Evolutionary conservation across 2,888 invertebrate genomes (phyloP).

Genomic region (Lithophane semibrunnea): DNA sequence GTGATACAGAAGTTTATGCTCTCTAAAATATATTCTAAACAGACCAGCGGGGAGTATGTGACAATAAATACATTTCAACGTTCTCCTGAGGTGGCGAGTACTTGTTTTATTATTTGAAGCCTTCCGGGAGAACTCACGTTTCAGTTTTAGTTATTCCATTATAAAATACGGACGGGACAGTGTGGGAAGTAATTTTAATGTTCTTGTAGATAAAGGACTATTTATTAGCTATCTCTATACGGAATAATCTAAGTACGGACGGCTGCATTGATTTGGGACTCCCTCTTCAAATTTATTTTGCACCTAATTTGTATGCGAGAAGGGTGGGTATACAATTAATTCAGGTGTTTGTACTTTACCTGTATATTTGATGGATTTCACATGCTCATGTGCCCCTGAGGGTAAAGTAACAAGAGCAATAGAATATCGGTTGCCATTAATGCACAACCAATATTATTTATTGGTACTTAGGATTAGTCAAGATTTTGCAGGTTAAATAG

Average conservation of each 20-base stretch:
- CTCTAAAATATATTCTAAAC: constrained; percentile 35
- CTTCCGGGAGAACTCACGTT: constrained; percentile 26
- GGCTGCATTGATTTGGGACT: constrained; percentile 18
- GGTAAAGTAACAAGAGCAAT: background rate
- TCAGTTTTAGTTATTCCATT: constrained; percentile 22
- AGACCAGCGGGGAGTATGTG: constrained; percentile 15
- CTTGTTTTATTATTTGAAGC: constrained; percentile 51
- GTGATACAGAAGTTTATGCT: constrained; percentile 20
- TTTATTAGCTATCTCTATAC: constrained; percentile 25
- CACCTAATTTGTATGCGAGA: constrained; percentile 21
- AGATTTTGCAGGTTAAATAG: too few species aligned
- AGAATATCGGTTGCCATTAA: background rate
- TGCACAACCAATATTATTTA: too few species aligned
- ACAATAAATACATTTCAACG: constrained; percentile 49
- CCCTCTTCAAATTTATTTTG: constrained; percentile 16
- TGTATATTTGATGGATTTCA: constrained; percentile 13
- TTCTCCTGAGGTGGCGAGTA: constrained; percentile 43
- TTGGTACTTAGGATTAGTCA: too few species aligned
- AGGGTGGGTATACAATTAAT: constrained; percentile 11
- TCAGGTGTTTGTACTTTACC: constrained; percentile 17
- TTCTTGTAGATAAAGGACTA: constrained; percentile 3
- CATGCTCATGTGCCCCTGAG: background rate
- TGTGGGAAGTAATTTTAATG: constrained; percentile 29
- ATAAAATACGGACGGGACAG: constrained; percentile 17
- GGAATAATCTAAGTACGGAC: background rate